Conservation (phyloP, 2,797 vertebrate species). For the Sphenodon punctatus region DNA sequence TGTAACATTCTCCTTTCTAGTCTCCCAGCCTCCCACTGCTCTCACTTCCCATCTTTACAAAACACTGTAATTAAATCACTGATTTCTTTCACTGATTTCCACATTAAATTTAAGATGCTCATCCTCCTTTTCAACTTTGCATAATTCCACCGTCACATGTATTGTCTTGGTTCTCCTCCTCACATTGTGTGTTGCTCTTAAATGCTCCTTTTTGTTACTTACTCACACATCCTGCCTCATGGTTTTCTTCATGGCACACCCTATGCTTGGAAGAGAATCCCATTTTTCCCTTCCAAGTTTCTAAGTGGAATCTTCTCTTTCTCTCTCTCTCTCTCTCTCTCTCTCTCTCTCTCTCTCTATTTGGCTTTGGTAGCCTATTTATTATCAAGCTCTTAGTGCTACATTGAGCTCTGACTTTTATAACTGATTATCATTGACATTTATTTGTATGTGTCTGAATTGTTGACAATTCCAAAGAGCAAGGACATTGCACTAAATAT, state of each 20-base stretch:
- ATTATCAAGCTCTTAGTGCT: neutral
- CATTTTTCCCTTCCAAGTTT: neutral
- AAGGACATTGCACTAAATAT: neutral
- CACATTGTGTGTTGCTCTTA: neutral
- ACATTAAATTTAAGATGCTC: fast-evolving
- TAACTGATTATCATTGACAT: neutral
- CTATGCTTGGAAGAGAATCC: neutral
- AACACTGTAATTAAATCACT: neutral
- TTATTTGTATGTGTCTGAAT: too few relatives aligned
- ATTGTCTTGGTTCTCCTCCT: neutral
- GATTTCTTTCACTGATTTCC: neutral
- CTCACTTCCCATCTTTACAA: too few relatives aligned
- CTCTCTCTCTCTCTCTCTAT: neutral
- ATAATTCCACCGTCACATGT: neutral
- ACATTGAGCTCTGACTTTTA: neutral
- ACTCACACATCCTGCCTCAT: neutral
- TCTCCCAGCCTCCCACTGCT: too few relatives aligned
- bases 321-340: neutral
- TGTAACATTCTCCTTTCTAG: too few relatives aligned
- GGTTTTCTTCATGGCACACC: neutral
- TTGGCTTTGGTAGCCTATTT: neutral
- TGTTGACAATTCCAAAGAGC: fast-evolving
- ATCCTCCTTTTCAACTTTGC: neutral
- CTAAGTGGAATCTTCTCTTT: neutral
- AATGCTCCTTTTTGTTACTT: neutral